Evolutionary conservation across 2,797 vertebrate genomes (phyloP), one percentile per base, ranked within the genome.

Genomic region (Morus bassanus): DNA sequence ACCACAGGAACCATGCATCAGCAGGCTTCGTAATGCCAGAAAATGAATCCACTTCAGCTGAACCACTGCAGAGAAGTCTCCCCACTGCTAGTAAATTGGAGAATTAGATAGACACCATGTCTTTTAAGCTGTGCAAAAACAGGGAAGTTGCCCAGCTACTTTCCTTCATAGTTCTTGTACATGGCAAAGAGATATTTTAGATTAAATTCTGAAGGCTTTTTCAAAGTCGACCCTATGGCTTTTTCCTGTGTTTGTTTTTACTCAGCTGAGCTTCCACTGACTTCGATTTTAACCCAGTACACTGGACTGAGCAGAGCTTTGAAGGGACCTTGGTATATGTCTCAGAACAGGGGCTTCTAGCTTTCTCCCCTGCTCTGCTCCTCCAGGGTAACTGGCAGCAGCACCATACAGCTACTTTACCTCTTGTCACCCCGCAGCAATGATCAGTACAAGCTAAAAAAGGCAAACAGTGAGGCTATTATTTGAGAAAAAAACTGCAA

Each of bases 401-500:
- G 61, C 72, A 88, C 8, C 81, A 41, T 43, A 57, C 51, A 88
- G 68, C 33, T 67, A 39, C 53, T 89, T 90, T 85, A 91, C 92
- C 85, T 95, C 79, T 80, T 64, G 41, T 93, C 83, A 88, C 79
- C 85, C 37, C 79, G 43, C 65, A 82, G 69, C 57, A 92, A 51
- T 15, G 41, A 92, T 85, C 73, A 86, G 73, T 51, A 61, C 25
- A 48, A 69, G 54, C 61, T 85, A 68, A 93, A 92, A 91, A 91
- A 91, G 46, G 81, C 78, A 84, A 95, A 86, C 30, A 54, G 63
- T 4, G 51, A 72, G 69, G 78, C 73, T 88, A 37, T 94, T 69
- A 94, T 78, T 78, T 88, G 73, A 94, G 82, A 83, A 75, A 81
- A 94, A 92, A 93, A 79, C 46, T 77, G 76, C 85, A 79, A 96